Evolutionary conservation across 2,888 invertebrate genomes (phyloP).

Genomic region (Synanthedon formicaeformis): DNA sequence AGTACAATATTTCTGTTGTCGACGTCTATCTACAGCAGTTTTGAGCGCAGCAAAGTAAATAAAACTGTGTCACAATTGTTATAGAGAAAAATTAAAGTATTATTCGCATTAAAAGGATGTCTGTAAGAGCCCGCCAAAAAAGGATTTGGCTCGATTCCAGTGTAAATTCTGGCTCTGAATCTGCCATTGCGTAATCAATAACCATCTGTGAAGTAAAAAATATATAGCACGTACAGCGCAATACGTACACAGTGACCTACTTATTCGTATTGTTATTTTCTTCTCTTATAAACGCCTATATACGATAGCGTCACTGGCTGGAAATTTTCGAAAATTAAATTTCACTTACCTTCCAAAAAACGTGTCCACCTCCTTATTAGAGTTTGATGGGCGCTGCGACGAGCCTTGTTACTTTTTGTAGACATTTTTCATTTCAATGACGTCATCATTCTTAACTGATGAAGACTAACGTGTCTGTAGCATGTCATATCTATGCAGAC

Average conservation of each 20-base stretch:
- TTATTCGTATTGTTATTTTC: not conserved
- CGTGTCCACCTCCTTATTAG: no score
- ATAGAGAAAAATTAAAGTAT: not conserved
- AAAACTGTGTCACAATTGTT: not conserved
- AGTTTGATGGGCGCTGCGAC: no score
- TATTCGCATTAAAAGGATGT: constrained; percentile 11
- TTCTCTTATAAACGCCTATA: not conserved
- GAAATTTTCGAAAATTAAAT: no score
- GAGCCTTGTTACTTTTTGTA: no score
- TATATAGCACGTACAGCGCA: not conserved
- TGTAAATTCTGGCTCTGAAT: constrained; percentile 15
- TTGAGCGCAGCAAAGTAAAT: not conserved
- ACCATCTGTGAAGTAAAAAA: not conserved
- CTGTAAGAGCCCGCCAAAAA: constrained; percentile 14
- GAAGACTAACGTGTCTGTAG: no score
- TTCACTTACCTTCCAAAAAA: no score
- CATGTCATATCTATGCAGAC: no score
- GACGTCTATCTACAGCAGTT: no score
- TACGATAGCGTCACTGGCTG: not conserved
- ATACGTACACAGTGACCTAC: not conserved
- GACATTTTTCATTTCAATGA: no score
- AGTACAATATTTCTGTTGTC: no score
- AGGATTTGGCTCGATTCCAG: constrained; percentile 21
- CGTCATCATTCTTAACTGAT: no score
- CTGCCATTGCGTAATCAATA: constrained; percentile 11